Evolutionary conservation across 2,113 vertebrate genomes (phyloP).

Genomic region (Scomber scombrus): DNA sequence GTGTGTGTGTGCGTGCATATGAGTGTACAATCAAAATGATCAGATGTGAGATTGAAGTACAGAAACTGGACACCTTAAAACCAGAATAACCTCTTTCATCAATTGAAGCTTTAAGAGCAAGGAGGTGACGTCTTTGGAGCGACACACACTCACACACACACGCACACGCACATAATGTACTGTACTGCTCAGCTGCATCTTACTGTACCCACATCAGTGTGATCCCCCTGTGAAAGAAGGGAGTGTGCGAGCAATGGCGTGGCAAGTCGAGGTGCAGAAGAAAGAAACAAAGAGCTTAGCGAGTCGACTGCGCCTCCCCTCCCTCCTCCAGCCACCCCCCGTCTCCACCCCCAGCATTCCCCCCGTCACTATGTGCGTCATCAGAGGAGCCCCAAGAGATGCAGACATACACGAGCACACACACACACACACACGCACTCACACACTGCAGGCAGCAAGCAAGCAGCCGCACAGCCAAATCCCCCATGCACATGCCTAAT

Average conservation of each 20-base stretch:
- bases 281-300: conserved; percentile 79
- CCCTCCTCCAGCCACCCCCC: conserved; percentile 39
- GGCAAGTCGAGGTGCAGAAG: conserved; percentile 65
- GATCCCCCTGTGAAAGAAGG: conserved; percentile 35
- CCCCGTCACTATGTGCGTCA: conserved; percentile 82
- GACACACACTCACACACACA: neutral
- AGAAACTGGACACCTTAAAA: neutral
- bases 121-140: neutral
- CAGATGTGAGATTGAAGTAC: neutral
- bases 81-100: neutral
- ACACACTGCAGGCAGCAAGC: conserved; percentile 48
- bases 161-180: neutral
- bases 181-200: conserved; percentile 24
- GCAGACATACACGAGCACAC: conserved; percentile 6
- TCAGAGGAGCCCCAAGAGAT: conserved; percentile 82
- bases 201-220: conserved; percentile 44
- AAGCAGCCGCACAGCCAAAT: conserved; percentile 70
- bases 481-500: conserved; percentile 75
- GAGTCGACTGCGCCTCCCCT: conserved; percentile 58
- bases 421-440: conserved; percentile 45
- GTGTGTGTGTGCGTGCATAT: neutral
- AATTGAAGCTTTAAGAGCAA: neutral
- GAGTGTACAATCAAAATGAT: neutral
- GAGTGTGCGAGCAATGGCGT: conserved; percentile 33
- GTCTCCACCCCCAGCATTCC: conserved; percentile 73